These are phyloP conservation scores for Coreoperca whiteheadi DNA, from an alignment of 2,113 vertebrate species.

Conservation along the genomic window DNA sequence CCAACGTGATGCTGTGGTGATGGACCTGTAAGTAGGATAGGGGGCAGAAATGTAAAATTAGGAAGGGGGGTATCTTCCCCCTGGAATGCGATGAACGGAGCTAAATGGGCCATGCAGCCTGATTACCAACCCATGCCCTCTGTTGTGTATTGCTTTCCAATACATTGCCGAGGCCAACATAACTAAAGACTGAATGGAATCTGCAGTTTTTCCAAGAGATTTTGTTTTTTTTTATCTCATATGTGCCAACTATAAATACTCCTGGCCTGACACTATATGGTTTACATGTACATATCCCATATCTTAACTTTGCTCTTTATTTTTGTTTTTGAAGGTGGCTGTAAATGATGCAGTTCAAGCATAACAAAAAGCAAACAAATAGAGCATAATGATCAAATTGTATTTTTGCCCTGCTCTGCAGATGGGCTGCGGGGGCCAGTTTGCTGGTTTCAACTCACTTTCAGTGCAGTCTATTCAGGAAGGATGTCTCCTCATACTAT, in stretches of 20 bases:
- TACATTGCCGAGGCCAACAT: slow-evolving; percentile 25
- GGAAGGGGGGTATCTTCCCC: not conserved
- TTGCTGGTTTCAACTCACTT: slow-evolving; percentile 22
- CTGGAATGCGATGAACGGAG: slow-evolving; percentile 47
- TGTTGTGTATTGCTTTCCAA: slow-evolving; percentile 16
- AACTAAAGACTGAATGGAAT: slow-evolving; percentile 61
- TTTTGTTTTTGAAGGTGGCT: slow-evolving; percentile 45
- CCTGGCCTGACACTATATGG: slow-evolving; percentile 59
- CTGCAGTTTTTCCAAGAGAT: slow-evolving; percentile 61
- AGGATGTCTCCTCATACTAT: slow-evolving; percentile 1
- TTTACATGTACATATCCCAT: slow-evolving; percentile 78
- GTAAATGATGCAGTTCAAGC: slow-evolving; percentile 43
- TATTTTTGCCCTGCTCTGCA: slow-evolving; percentile 43
- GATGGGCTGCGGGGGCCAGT: slow-evolving; percentile 41
- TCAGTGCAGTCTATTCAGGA: slow-evolving; percentile 17
- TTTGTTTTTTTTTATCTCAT: slow-evolving; percentile 63
- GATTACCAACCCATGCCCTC: not conserved
- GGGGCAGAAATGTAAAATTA: not conserved
- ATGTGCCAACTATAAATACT: slow-evolving; percentile 86
- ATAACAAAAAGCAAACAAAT: slow-evolving; percentile 34
- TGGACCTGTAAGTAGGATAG: not conserved
- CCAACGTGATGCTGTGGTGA: not conserved
- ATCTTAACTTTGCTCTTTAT: slow-evolving; percentile 38
- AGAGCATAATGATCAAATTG: slow-evolving; percentile 46
- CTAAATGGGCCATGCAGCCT: slow-evolving; percentile 23